Conservation (phyloP, 2,113 vertebrate species). For the Rhinoderma darwinii region DNA sequence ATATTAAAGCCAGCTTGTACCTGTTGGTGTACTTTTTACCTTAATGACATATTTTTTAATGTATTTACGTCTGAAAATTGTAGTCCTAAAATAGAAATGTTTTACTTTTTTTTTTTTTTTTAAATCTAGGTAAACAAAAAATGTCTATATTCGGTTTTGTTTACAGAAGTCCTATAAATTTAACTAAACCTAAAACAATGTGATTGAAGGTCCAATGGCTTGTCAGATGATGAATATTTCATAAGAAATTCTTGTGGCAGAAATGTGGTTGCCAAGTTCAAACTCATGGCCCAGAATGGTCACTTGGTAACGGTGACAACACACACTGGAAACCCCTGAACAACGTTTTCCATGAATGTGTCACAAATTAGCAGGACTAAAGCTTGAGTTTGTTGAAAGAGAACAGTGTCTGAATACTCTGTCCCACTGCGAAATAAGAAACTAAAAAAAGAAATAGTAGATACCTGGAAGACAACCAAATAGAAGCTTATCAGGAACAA, state of each 20-base stretch:
- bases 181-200: background rate
- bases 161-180: background rate
- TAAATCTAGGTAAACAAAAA: background rate
- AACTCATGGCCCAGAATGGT: slow-evolving; percentile 48
- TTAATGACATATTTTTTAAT: too few relatives aligned
- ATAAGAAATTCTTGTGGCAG: slow-evolving; percentile 33
- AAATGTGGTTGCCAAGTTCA: slow-evolving; percentile 23
- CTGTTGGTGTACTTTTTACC: too few relatives aligned
- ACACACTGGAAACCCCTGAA: slow-evolving; percentile 40
- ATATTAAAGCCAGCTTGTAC: too few relatives aligned
- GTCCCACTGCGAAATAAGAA: slow-evolving; percentile 3
- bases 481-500: slow-evolving; percentile 41
- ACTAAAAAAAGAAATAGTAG: slow-evolving; percentile 19
- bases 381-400: slow-evolving; percentile 41
- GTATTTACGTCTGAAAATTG: too few relatives aligned
- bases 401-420: slow-evolving; percentile 22
- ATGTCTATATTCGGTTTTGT: background rate
- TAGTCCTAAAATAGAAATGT: too few relatives aligned
- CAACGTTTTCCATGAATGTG: slow-evolving; percentile 54
- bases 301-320: slow-evolving; percentile 50
- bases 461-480: slow-evolving; percentile 30
- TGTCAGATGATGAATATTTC: slow-evolving; percentile 3
- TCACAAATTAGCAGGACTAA: slow-evolving; percentile 50
- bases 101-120: background rate
- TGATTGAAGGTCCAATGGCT: background rate